Conservation (phyloP, 1,140 invertebrate species). For the Drosophila persimilis region DNA sequence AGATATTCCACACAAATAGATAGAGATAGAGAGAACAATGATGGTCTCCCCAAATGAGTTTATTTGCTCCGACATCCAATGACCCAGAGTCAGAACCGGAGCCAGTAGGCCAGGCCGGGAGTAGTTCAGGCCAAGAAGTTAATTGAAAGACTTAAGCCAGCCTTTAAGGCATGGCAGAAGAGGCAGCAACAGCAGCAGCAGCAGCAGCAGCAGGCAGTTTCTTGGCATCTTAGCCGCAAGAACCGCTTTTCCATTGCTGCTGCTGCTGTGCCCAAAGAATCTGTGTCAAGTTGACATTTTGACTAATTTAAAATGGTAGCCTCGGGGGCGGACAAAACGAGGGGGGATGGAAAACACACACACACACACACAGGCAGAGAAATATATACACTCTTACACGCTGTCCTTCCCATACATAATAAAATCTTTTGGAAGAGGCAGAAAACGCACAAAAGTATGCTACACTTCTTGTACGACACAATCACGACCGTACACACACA, state of each 20-base stretch:
- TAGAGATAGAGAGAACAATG: too few relatives aligned
- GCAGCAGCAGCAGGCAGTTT: neutral
- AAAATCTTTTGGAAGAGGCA: constrained; percentile 49
- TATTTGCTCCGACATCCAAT: too few relatives aligned
- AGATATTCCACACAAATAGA: too few relatives aligned
- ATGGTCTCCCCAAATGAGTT: too few relatives aligned
- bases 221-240: constrained; percentile 36
- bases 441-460: constrained; percentile 61
- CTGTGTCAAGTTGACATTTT: constrained; percentile 81
- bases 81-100: neutral
- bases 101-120: neutral
- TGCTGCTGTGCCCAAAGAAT: constrained; percentile 36
- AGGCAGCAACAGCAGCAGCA: too few relatives aligned
- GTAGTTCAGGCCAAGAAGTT: constrained; percentile 31
- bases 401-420: constrained; percentile 45
- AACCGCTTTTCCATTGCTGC: constrained; percentile 51
- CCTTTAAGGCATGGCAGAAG: constrained; percentile 23
- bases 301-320: constrained; percentile 74
- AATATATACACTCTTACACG: neutral
- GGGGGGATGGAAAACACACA: constrained; percentile 2
- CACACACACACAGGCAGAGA: neutral
- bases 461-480: constrained; percentile 47
- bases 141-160: constrained; percentile 39
- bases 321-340: constrained; percentile 5
- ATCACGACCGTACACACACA: constrained; percentile 14